These are phyloP conservation scores for Pachyramphus minor DNA, from an alignment of 2,113 vertebrate species.

Conservation along the genomic window DNA sequence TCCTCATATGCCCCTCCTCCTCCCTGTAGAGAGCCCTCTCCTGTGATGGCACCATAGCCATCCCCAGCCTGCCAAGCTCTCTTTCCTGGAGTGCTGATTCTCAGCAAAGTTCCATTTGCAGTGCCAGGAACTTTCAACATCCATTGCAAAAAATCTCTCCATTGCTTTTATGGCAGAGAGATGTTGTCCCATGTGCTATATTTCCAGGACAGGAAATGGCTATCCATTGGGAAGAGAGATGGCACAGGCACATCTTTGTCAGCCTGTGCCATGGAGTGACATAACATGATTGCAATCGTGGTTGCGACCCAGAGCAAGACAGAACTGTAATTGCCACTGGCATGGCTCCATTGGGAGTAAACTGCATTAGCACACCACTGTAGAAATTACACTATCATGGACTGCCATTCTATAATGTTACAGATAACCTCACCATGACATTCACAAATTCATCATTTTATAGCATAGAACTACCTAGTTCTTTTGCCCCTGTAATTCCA, in stretches of 20 bases:
- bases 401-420: neutral
- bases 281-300: neutral
- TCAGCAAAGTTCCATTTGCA: neutral
- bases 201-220: neutral
- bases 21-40: neutral
- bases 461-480: neutral
- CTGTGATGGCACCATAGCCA: neutral
- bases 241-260: neutral
- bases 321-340: neutral
- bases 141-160: neutral
- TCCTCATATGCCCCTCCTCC: neutral
- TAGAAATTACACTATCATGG: neutral
- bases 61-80: neutral
- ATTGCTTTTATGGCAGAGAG: neutral
- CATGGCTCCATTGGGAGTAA: neutral
- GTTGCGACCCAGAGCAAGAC: neutral
- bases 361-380: neutral
- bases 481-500: neutral
- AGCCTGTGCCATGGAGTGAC: neutral
- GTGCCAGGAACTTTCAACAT: neutral
- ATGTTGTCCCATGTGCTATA: neutral
- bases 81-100: conserved; percentile 17
- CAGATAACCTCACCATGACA: neutral
- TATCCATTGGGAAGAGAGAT: neutral
- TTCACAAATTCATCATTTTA: neutral